A percentile compares a stretch with the other conserved stretches of the same genome.
Evolutionary conservation across 2,113 vertebrate genomes (phyloP).

Genomic region (Haplochromis vanheusdeni): DNA sequence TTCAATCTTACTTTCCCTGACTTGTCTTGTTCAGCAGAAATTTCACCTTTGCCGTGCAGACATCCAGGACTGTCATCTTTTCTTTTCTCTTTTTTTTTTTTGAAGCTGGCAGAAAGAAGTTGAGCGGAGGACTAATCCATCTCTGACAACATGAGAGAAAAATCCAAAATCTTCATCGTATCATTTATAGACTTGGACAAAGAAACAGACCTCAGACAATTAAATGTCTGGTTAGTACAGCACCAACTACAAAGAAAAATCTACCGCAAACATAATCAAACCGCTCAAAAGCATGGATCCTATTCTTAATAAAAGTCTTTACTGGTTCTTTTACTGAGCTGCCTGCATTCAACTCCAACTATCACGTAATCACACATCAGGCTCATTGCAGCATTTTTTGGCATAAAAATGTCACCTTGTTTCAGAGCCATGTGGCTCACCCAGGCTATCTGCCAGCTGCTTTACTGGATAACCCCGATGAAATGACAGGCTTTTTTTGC

Average conservation of each 20-base stretch:
- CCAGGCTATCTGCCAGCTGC: slow-evolving; percentile 39
- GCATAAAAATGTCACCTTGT: neutral
- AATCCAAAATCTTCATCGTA: neutral
- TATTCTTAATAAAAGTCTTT: neutral
- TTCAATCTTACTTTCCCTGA: neutral
- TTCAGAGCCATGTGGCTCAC: neutral
- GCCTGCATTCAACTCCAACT: neutral
- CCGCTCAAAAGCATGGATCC: neutral
- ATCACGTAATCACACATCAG: neutral
- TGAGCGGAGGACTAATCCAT: neutral
- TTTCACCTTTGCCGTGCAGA: neutral
- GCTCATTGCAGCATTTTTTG: neutral
- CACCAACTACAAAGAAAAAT: neutral
- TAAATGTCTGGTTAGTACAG: neutral
- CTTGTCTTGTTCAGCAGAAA: slow-evolving; percentile 1
- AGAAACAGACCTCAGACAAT: neutral
- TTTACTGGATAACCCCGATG: slow-evolving; percentile 24
- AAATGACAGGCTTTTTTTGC: slow-evolving; percentile 41
- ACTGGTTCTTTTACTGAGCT: neutral
- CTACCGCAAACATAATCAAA: neutral
- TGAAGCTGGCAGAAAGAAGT: neutral
- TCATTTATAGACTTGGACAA: neutral
- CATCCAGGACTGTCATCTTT: neutral
- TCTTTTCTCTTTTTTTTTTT: neutral
- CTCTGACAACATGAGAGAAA: neutral